phyloP scores from a whole-genome alignment of 2,797 vertebrate species.

The Anas bernieri region DNA sequence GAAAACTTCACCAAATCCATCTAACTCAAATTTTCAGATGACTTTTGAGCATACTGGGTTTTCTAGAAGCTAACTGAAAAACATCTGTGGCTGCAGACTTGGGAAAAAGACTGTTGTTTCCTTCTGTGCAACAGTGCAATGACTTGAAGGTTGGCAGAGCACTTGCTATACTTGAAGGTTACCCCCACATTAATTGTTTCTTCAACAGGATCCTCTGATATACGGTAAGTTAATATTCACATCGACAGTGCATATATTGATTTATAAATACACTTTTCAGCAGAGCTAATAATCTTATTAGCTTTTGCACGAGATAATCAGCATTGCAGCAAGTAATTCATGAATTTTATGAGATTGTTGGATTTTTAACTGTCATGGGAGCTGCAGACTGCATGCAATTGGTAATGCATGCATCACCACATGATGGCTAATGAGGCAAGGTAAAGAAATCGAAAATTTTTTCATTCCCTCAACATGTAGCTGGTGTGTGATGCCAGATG shows the following conservation, averaged over 20 bases:
- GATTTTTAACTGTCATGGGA: constrained; percentile 66
- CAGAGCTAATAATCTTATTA: constrained; percentile 53
- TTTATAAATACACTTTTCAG: constrained; percentile 55
- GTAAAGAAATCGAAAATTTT: constrained; percentile 56
- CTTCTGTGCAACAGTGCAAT: constrained; percentile 37
- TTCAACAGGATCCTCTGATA: constrained; percentile 65
- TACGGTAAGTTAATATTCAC: constrained; percentile 25
- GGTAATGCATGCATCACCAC: constrained; percentile 56
- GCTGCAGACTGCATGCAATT: constrained; percentile 26
- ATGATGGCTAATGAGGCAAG: constrained; percentile 75
- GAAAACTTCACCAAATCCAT: not conserved
- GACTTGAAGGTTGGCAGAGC: constrained; percentile 60
- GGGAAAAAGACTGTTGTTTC: constrained; percentile 56
- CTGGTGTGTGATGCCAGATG: constrained; percentile 70
- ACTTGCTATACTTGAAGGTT: constrained; percentile 50
- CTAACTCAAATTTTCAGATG: not conserved
- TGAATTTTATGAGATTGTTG: constrained; percentile 65
- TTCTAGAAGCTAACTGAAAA: constrained; percentile 65
- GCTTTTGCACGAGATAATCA: constrained; percentile 56
- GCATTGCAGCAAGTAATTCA: constrained; percentile 29
- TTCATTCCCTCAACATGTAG: constrained; percentile 59
- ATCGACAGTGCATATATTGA: not conserved
- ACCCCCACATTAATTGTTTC: constrained; percentile 38
- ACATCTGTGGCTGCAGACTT: constrained; percentile 58
- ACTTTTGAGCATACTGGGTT: constrained; percentile 23